phyloP scores from a whole-genome alignment of 1,140 invertebrate genomes.

The Melanaphis sacchari region DNA sequence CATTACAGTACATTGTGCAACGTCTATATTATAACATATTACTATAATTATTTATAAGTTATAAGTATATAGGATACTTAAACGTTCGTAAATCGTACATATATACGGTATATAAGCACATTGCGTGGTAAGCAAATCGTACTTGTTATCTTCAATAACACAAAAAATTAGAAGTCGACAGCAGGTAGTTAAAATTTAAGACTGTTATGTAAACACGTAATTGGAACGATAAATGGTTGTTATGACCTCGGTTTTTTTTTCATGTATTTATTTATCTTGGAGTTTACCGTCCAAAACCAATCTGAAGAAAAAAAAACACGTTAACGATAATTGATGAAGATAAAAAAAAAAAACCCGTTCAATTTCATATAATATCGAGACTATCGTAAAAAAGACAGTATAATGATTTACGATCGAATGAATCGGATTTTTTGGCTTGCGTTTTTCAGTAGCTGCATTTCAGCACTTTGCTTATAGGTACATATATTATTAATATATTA shows the following conservation, averaged over 20 bases:
- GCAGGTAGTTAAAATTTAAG: neutral
- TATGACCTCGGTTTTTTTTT: neutral
- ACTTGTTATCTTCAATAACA: neutral
- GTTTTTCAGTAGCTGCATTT: neutral
- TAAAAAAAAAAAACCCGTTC: slow-evolving; percentile 11
- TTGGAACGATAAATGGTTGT: neutral
- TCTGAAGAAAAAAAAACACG: neutral
- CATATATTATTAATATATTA: slow-evolving; percentile 10
- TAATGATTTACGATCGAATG: neutral
- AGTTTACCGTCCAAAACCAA: neutral
- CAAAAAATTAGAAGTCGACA: neutral
- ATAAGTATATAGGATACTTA: too few species aligned
- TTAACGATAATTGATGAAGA: neutral
- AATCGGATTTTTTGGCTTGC: neutral
- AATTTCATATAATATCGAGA: neutral
- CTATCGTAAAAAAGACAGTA: neutral
- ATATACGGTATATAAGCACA: neutral
- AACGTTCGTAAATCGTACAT: too few species aligned
- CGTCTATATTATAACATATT: neutral
- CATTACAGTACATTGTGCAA: neutral
- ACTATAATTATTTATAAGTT: neutral
- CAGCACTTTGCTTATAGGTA: neutral
- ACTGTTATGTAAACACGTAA: neutral
- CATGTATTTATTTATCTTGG: neutral
- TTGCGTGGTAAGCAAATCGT: neutral